Base-by-base conservation (phyloP, 2,888 invertebrate species). In the Altica lythri region DNA sequence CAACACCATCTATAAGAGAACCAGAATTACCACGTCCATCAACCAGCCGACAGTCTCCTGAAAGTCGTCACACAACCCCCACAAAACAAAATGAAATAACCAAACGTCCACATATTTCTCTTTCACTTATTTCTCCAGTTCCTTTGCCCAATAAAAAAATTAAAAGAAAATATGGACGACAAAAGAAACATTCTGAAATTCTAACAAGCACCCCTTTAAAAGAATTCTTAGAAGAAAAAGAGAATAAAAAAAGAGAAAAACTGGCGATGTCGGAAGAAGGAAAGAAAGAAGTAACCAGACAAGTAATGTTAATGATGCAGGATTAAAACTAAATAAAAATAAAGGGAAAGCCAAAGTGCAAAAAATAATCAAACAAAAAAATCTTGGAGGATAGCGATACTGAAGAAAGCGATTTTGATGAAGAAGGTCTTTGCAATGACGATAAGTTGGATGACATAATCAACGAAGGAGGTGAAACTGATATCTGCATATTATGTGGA, bases 101-200 rank as follows among this genome's bases (percentile, higher is more conserved):
- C n/a, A n/a, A n/a, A 27, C 4, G 17, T 17, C 9, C n/a, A 18
- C 37, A 2, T 37, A 17, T 10, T 17, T 37, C 37, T n/a, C 16
- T 17, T 16, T 8, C 2, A n/a, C 16, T 37, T 37, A 44, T 30
- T 30, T 43, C 27, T 27, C 4, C 43, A 27, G 27, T 27, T 43
- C 16, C 25, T 13, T 13, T 44, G 44, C 18, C 29, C n/a, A 44
- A 17, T 44, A 30, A 44, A 5, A 44, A 44, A 44, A 12, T 43
- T 29, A 34, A 29, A 43, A 29, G 29, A 27, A 43, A 27, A 27
- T 29, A 22, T 43, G 19, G 43, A 29, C 43, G 16, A 43, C n/a
- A 43, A 43, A 43, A 43, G 6, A 27, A 43, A n/a, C 43, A 43
- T 22, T 43, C 16, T 16, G 29, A 43, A 17, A 43, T 29, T 29